phyloP scores from a whole-genome alignment of 2,797 vertebrate species.

The Heteromormyrus szaboi region DNA sequence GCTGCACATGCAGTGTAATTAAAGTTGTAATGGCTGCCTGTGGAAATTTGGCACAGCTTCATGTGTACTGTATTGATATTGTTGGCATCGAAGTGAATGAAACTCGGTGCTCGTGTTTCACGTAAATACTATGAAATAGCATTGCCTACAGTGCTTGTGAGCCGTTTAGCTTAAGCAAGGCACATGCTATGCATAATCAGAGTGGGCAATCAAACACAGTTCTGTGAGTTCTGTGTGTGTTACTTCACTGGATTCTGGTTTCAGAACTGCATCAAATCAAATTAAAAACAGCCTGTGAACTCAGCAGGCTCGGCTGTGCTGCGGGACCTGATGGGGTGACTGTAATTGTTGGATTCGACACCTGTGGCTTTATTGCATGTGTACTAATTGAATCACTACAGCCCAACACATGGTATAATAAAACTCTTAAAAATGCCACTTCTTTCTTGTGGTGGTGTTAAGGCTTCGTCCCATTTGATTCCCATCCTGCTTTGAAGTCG shows the following conservation, averaged over 20 bases:
- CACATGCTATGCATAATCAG: conserved; percentile 28
- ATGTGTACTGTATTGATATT: not conserved
- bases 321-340: not conserved
- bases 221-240: conserved; percentile 43
- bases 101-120: not conserved
- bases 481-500: not conserved
- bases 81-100: not conserved
- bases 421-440: not conserved
- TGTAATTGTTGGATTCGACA: not conserved
- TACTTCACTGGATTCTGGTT: conserved; percentile 39
- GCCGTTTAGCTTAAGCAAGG: conserved; percentile 28
- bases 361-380: not conserved
- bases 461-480: not conserved
- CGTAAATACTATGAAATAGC: not conserved
- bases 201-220: conserved; percentile 32
- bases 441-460: not conserved
- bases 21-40: conserved; percentile 51
- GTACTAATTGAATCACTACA: not conserved
- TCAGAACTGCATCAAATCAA: conserved; percentile 17
- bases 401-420: not conserved
- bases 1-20: not conserved
- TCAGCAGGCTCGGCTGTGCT: not conserved
- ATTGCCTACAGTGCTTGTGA: not conserved
- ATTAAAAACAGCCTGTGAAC: not conserved
- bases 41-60: conserved; percentile 30